Evolutionary conservation across 2,888 invertebrate species (phyloP).

Genomic region (Drosophila vallismaia): DNA sequence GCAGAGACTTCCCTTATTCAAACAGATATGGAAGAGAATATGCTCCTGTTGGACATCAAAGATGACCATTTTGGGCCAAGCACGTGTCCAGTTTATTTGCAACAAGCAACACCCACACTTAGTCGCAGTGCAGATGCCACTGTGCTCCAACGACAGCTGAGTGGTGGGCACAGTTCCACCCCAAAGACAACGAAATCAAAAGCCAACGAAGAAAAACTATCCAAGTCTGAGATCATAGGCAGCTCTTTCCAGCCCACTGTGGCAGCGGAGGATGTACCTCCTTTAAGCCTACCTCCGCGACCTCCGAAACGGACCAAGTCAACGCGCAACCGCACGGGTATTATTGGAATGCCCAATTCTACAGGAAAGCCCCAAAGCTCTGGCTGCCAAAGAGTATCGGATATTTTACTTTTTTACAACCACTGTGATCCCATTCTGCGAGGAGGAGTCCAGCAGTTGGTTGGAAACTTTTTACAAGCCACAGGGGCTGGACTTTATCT

Average conservation of each 20-base stretch:
- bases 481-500: conserved; percentile 57
- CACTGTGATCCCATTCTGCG: conserved; percentile 83
- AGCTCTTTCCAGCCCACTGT: conserved; percentile 59
- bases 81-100: conserved; percentile 75
- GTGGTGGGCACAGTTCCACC: conserved; percentile 18
- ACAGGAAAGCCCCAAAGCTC: conserved; percentile 5
- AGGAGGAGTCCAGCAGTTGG: conserved; percentile 82
- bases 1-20: conserved; percentile 52
- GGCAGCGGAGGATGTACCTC: conserved; percentile 72
- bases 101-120: conserved; percentile 61
- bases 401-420: conserved; percentile 81
- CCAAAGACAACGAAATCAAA: conserved; percentile 39
- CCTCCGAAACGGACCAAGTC: conserved; percentile 81
- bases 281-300: conserved; percentile 63
- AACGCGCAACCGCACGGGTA: conserved; percentile 60
- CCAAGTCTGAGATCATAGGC: conserved; percentile 82
- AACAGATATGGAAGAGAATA: conserved; percentile 65
- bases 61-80: conserved; percentile 87
- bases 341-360: neutral
- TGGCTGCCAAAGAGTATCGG: conserved; percentile 64
- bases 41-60: conserved; percentile 85
- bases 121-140: conserved; percentile 81
- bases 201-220: conserved; percentile 54
- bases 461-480: conserved; percentile 82
- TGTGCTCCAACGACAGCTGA: conserved; percentile 58